Conservation (phyloP, 2,888 invertebrate species). For the Drosophila robusta region DNA sequence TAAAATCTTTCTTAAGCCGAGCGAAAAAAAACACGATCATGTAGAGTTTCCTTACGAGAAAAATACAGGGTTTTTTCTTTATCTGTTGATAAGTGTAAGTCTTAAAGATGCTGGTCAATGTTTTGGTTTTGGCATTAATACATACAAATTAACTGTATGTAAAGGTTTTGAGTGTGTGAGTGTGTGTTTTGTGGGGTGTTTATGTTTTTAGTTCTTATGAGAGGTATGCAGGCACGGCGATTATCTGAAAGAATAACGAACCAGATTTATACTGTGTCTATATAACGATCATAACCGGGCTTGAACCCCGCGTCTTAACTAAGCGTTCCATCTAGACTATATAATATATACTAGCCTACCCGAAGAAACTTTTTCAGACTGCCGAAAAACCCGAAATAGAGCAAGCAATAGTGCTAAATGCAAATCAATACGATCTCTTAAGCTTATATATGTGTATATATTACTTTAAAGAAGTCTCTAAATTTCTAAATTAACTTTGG, state of each 20-base stretch:
- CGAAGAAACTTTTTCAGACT: background rate
- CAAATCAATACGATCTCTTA: background rate
- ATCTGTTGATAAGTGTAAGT: conserved; percentile 24
- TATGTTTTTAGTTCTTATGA: conserved; percentile 57
- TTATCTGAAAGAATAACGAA: conserved; percentile 76
- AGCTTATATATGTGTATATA: background rate
- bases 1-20: background rate
- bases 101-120: conserved; percentile 61
- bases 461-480: too few relatives aligned
- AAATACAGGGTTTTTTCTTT: conserved; percentile 35
- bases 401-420: background rate
- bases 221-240: conserved; percentile 75
- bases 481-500: background rate
- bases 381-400: background rate
- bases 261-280: conserved; percentile 61
- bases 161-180: conserved; percentile 14
- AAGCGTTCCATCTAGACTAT: conserved; percentile 12
- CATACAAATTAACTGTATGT: conserved; percentile 28
- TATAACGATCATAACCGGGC: conserved; percentile 15
- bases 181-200: conserved; percentile 12
- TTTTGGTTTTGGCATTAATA: conserved; percentile 67
- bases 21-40: conserved; percentile 11
- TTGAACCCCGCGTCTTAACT: conserved; percentile 25
- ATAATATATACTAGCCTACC: background rate
- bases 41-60: background rate